Conservation (phyloP, 2,113 vertebrate genomes). For the Leptodactylus fuscus region DNA sequence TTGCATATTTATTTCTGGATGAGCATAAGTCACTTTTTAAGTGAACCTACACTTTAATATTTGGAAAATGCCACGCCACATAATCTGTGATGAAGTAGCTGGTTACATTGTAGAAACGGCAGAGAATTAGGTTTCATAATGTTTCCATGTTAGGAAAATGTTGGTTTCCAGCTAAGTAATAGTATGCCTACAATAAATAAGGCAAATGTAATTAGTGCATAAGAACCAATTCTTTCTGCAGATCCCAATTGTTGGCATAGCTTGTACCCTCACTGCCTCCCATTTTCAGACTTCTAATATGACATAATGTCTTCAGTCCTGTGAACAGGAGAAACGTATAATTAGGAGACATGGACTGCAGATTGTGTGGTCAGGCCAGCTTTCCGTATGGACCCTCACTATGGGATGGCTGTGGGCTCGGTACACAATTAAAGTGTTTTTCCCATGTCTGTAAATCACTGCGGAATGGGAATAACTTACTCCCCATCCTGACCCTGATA, state of each 20-base stretch:
- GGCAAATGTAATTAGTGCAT: background rate
- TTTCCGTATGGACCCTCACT: too few relatives aligned
- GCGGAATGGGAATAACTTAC: too few relatives aligned
- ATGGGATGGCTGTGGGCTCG: too few relatives aligned
- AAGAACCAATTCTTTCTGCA: background rate
- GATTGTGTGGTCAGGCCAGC: background rate
- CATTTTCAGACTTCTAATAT: background rate
- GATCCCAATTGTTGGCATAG: constrained; percentile 1
- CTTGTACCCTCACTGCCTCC: background rate
- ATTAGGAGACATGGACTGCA: background rate
- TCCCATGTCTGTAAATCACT: too few relatives aligned
- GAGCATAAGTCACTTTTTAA: background rate
- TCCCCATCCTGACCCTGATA: too few relatives aligned
- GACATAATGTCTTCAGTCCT: constrained; percentile 9
- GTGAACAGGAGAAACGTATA: background rate
- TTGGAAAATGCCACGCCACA: too few relatives aligned
- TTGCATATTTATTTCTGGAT: too few relatives aligned
- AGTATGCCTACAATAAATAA: background rate
- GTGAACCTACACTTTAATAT: too few relatives aligned
- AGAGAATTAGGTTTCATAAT: background rate
- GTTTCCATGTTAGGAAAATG: background rate
- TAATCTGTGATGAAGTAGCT: background rate
- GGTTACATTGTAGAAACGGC: too few relatives aligned
- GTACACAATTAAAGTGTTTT: too few relatives aligned
- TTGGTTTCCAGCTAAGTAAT: background rate